Evolutionary conservation across 2,113 vertebrate genomes (phyloP).

Genomic region (Acanthisitta chloris): DNA sequence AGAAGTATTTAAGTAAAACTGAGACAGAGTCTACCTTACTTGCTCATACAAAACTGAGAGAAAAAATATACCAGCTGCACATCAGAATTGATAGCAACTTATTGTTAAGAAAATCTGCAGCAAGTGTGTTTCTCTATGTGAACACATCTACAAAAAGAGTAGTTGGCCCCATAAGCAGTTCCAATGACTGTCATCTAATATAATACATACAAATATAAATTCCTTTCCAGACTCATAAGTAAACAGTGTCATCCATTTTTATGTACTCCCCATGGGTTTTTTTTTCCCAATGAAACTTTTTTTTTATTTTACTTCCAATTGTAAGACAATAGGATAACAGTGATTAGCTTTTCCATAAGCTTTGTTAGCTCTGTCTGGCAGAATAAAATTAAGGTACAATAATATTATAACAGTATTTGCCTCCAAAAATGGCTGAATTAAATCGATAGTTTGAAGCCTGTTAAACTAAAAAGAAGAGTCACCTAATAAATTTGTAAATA

Average conservation of each 20-base stretch:
- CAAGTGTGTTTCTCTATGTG: background rate
- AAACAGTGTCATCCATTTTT: background rate
- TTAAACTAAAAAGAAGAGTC: background rate
- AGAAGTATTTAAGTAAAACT: background rate
- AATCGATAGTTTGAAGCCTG: background rate
- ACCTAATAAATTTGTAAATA: background rate
- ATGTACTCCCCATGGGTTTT: accelerated
- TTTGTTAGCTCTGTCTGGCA: background rate
- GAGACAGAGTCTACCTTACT: background rate
- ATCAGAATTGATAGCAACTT: background rate
- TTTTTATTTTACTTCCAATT: background rate
- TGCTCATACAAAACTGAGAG: background rate
- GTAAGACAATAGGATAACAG: background rate
- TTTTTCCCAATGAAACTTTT: background rate
- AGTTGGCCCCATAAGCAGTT: background rate
- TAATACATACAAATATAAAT: background rate
- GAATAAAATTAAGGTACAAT: background rate
- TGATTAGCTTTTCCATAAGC: background rate
- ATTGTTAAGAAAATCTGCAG: background rate
- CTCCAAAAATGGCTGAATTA: background rate
- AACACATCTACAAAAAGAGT: background rate
- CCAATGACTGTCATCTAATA: background rate
- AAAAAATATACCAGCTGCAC: background rate
- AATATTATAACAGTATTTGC: background rate
- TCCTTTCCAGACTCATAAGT: background rate